Conservation (phyloP, 1,140 invertebrate species). For the Pseudobourletiella spinata region DNA sequence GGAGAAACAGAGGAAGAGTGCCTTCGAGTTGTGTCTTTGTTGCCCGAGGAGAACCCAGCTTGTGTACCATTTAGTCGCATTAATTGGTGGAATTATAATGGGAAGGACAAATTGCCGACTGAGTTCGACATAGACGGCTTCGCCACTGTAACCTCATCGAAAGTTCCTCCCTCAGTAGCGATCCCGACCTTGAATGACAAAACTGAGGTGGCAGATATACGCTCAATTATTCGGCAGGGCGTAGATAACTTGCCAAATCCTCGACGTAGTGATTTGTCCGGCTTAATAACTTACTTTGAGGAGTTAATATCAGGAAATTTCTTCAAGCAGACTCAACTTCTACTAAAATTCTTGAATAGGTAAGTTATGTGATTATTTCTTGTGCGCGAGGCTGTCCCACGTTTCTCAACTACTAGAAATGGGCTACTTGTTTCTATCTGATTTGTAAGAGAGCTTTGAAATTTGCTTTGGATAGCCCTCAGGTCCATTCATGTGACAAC, state of each 20-base stretch:
- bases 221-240: neutral
- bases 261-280: neutral
- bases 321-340: neutral
- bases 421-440: too few species aligned
- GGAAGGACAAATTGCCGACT: neutral
- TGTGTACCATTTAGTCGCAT: neutral
- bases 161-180: neutral
- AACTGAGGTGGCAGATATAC: neutral
- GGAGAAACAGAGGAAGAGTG: neutral
- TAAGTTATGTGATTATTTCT: neutral
- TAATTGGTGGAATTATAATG: constrained; percentile 6
- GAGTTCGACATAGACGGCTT: neutral
- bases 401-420: too few species aligned
- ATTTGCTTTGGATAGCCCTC: too few species aligned
- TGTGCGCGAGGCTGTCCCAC: too few species aligned
- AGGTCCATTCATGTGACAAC: too few species aligned
- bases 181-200: neutral
- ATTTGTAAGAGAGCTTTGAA: too few species aligned
- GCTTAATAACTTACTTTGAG: neutral
- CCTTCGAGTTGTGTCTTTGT: neutral
- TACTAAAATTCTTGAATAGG: neutral
- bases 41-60: neutral
- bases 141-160: neutral
- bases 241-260: neutral
- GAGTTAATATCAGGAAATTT: neutral